Evolutionary conservation across 2,888 invertebrate species (phyloP).

Genomic region (Timema cristinae): DNA sequence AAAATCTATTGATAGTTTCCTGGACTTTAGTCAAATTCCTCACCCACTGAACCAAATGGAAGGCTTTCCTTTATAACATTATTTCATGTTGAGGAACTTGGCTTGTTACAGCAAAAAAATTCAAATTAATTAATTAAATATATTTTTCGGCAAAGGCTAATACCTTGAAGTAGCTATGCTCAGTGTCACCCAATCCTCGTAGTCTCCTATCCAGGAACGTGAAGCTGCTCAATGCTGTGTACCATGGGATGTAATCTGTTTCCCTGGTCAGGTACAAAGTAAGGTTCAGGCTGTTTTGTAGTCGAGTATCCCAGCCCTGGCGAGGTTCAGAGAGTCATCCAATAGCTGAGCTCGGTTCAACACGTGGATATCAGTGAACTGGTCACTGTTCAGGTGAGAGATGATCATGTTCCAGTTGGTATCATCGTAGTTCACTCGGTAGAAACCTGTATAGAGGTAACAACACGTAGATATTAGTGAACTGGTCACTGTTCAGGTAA

Average conservation of each 20-base stretch:
- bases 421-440: slow-evolving; percentile 68
- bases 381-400: slow-evolving; percentile 54
- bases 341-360: slow-evolving; percentile 74
- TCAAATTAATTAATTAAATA: neutral
- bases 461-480: too few relatives aligned
- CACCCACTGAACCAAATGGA: too few relatives aligned
- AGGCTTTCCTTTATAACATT: too few relatives aligned
- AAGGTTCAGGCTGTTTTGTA: slow-evolving; percentile 63
- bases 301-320: slow-evolving; percentile 58
- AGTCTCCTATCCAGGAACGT: slow-evolving; percentile 39
- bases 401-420: slow-evolving; percentile 66
- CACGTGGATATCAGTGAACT: slow-evolving; percentile 51
- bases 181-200: slow-evolving; percentile 27
- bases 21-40: too few relatives aligned
- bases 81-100: too few relatives aligned
- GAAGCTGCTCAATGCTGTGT: slow-evolving; percentile 54
- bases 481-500: too few relatives aligned
- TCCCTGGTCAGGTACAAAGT: slow-evolving; percentile 65
- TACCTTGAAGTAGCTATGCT: slow-evolving; percentile 18
- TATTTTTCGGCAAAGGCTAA: neutral
- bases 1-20: too few relatives aligned
- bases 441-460: slow-evolving; percentile 51
- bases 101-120: neutral
- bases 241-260: slow-evolving; percentile 75
- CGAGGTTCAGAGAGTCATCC: slow-evolving; percentile 73